These are phyloP conservation scores for Gorsachius goisagi DNA, from an alignment of 2,113 vertebrate genomes.

Conservation along the genomic window DNA sequence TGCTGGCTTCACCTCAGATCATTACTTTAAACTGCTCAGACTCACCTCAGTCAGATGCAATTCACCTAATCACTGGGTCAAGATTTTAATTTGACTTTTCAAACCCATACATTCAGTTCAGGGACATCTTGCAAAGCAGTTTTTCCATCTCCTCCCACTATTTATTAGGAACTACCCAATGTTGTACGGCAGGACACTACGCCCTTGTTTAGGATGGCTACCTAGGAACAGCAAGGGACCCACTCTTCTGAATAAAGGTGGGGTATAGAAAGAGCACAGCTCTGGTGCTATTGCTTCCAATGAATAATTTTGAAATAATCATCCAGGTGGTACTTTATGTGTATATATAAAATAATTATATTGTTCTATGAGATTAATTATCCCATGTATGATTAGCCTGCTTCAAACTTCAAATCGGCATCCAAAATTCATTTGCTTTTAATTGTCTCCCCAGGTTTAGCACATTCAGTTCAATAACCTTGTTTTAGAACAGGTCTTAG, in stretches of 20 bases:
- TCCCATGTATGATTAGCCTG: neutral
- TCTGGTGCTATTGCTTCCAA: neutral
- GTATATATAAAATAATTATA: neutral
- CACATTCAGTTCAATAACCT: neutral
- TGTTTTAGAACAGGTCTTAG: neutral
- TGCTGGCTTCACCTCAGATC: neutral
- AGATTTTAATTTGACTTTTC: neutral
- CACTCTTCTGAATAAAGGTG: neutral
- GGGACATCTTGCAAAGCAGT: neutral
- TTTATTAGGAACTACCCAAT: neutral
- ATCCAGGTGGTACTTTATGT: neutral
- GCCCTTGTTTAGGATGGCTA: neutral
- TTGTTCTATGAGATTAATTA: neutral
- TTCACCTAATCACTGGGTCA: neutral
- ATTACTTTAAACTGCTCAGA: neutral
- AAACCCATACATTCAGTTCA: neutral
- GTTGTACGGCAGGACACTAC: rapidly evolving
- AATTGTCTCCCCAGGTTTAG: neutral
- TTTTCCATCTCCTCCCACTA: neutral
- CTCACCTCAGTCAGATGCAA: neutral
- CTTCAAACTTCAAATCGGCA: neutral
- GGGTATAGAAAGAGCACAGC: neutral
- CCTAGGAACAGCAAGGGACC: neutral
- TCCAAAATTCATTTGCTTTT: neutral
- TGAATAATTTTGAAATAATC: neutral